phyloP scores from a whole-genome alignment of 2,797 vertebrate genomes.

The Halcyon badia region DNA sequence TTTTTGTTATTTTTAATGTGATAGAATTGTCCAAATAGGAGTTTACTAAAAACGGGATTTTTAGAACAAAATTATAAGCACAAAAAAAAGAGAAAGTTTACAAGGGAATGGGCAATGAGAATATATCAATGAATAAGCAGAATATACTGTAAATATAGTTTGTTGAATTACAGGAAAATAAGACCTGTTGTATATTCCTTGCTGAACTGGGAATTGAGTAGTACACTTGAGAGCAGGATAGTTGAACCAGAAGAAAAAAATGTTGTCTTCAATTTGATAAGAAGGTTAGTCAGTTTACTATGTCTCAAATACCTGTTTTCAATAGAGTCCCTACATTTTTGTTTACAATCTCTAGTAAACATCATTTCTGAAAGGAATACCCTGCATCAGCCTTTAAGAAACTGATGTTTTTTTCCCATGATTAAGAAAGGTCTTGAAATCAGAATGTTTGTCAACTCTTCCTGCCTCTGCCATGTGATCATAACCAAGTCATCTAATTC shows the following conservation, averaged over 20 bases:
- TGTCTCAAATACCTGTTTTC: neutral
- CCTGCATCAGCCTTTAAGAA: neutral
- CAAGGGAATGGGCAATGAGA: neutral
- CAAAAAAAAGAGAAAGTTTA: neutral
- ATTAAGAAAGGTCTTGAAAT: neutral
- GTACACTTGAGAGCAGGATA: neutral
- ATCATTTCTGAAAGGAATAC: neutral
- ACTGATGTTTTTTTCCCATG: accelerated
- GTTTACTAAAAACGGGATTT: neutral
- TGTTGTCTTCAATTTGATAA: neutral
- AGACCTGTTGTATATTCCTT: neutral
- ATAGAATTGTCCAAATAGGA: neutral
- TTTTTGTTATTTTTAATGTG: neutral
- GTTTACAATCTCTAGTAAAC: neutral
- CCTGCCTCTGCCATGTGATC: neutral
- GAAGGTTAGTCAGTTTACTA: neutral
- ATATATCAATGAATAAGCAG: neutral
- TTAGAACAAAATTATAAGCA: neutral
- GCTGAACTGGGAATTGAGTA: neutral
- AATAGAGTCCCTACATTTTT: neutral
- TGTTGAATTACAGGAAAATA: neutral
- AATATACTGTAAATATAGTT: neutral
- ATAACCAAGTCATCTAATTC: neutral
- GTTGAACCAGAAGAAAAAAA: neutral
- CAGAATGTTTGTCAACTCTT: neutral